Base-by-base conservation (phyloP, 2,888 invertebrate species). In the Erebia epiphron region DNA sequence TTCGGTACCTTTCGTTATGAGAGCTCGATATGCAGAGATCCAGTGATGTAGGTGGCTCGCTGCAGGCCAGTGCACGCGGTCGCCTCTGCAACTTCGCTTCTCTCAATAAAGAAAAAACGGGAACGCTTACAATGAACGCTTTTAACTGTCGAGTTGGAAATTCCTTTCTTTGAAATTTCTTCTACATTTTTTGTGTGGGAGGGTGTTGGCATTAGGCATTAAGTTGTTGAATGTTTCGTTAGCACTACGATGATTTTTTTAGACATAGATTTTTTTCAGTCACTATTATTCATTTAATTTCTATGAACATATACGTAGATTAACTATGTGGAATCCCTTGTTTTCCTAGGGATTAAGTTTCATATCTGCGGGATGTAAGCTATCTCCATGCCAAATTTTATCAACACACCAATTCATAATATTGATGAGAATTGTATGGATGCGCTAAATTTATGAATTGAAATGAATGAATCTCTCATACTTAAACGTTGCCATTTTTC, bases 61-160 rank as follows among this genome's bases (percentile, higher is more conserved):
- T 68, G 63, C 73, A 70, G 75, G 68, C 71, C 72, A 71, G 69
- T 76, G 69, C 73, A 65, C 75, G 69, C 75, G 70, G 72, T 63
- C 71, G 72, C 74, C 75, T 75, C 65, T 56, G 46, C 60, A 62
- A 56, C 57, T 63, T 43, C 57, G 67, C 62, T 64, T 69, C 62
- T 70, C 71, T 73, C 69, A 69, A 73, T 75, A 71, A 71, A 75
- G 57, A 69, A 60, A n/a, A 68, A 75, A 73, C 62, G 52, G 68
- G 64, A 69, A 69, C 68, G 68, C 64, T 71, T 70, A 65, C 70
- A 68, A 70, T 64, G 64, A 71, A 62, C 67, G 68, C 67, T 73
- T 71, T 69, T 70, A 68, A 72, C 60, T 61, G 52, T 64, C 46
- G 35, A 46, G 68, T 50, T 70, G 60, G 58, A 57, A 67, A 54